These are phyloP conservation scores for Dallia pectoralis DNA, from an alignment of 2,797 vertebrate species.

Conservation along the genomic window DNA sequence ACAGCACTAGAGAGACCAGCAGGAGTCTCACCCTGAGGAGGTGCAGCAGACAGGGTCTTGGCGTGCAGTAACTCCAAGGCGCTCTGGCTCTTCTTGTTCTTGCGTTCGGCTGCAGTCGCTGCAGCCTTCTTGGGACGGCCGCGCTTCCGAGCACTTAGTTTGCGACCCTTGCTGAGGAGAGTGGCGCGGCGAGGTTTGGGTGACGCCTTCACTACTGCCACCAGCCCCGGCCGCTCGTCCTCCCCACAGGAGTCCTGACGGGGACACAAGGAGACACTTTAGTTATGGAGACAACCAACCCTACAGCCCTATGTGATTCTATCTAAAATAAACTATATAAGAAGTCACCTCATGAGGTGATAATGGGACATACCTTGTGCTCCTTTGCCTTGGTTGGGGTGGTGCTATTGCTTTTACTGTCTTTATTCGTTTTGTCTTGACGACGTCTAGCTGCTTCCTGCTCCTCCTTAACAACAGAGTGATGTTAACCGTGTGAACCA, in stretches of 20 bases:
- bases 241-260: constrained; percentile 90
- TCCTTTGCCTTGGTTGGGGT: constrained; percentile 94
- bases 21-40: constrained; percentile 87
- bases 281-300: not conserved
- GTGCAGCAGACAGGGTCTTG: constrained; percentile 86
- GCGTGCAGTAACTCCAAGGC: constrained; percentile 90
- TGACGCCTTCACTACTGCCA: constrained; percentile 81
- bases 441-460: constrained; percentile 94
- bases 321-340: no score
- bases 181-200: constrained; percentile 87
- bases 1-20: not conserved
- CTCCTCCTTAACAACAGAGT: constrained; percentile 81
- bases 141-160: constrained; percentile 90
- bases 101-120: constrained; percentile 78
- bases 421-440: constrained; percentile 86
- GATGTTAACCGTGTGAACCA: not conserved
- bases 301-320: no score
- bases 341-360: not conserved
- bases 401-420: constrained; percentile 93
- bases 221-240: constrained; percentile 80
- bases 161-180: constrained; percentile 89
- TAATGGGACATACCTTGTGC: constrained; percentile 73
- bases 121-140: constrained; percentile 93
- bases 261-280: not conserved
- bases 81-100: constrained; percentile 89